Percentiles rank a stretch among this genome's conserved stretches.
Evolutionary conservation across 2,888 invertebrate species (phyloP).

Genomic region (Arctia plantaginis): DNA sequence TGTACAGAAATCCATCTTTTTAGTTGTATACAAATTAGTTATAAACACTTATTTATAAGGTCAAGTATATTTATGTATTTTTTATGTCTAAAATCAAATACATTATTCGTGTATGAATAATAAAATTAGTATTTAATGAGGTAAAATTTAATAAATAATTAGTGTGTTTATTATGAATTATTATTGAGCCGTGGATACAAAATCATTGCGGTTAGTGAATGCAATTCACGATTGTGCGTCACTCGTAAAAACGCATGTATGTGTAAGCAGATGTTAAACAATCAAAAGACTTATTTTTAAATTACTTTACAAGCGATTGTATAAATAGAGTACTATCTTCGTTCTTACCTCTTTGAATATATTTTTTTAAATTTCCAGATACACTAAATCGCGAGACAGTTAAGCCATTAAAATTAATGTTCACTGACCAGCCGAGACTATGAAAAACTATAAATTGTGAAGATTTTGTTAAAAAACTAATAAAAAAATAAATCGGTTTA

Average conservation of each 20-base stretch:
- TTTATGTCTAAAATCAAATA: background rate
- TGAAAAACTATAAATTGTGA: too few relatives aligned
- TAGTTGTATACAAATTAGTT: conserved; percentile 34
- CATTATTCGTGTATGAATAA: background rate
- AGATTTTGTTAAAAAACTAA: too few relatives aligned
- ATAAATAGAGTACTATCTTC: background rate
- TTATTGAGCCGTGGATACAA: background rate
- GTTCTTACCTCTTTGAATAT: background rate
- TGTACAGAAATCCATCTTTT: conserved; percentile 29
- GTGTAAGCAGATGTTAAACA: background rate
- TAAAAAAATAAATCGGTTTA: too few relatives aligned
- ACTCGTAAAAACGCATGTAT: background rate
- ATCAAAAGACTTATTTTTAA: background rate
- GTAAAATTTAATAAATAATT: background rate
- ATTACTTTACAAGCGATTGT: background rate
- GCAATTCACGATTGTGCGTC: background rate
- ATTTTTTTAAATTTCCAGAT: background rate
- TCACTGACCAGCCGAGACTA: too few relatives aligned
- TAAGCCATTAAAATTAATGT: background rate
- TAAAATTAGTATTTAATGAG: background rate
- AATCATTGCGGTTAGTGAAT: background rate
- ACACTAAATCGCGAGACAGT: background rate
- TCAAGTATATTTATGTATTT: background rate
- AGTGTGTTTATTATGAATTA: background rate
- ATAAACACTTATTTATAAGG: conserved; percentile 26